A percentile compares a stretch with the other conserved stretches of the same genome.
phyloP scores from a whole-genome alignment of 2,888 invertebrate species.

The Xanthorhoe spadicearia region DNA sequence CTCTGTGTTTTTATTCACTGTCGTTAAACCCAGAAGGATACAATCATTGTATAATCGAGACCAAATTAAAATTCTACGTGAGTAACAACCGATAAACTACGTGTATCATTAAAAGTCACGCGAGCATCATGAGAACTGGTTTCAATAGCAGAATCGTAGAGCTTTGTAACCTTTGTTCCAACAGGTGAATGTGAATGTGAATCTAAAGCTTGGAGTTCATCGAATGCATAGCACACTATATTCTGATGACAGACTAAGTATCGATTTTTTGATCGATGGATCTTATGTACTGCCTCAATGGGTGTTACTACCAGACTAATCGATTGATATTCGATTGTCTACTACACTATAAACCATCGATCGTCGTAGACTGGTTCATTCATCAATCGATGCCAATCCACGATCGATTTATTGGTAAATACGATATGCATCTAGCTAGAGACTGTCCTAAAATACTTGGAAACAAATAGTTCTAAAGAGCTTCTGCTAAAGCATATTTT shows the following conservation, averaged over 20 bases:
- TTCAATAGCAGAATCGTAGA: constrained; percentile 21
- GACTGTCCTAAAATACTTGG: too few relatives aligned
- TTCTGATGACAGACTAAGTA: not conserved
- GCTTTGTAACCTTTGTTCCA: constrained; percentile 1
- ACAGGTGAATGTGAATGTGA: constrained; percentile 9
- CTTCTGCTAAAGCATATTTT: too few relatives aligned
- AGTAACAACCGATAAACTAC: constrained; percentile 20
- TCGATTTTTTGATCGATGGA: not conserved
- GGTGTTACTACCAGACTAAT: too few relatives aligned
- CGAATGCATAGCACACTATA: not conserved
- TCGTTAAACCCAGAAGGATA: not conserved
- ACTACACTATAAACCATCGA: too few relatives aligned
- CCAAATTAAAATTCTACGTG: constrained; percentile 15
- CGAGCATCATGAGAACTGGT: constrained; percentile 32
- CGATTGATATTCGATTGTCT: too few relatives aligned
- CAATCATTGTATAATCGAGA: constrained; percentile 10
- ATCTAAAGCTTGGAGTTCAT: not conserved
- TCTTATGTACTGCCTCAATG: not conserved
- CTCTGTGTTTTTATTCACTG: not conserved
- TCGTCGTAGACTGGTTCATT: too few relatives aligned
- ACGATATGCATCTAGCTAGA: too few relatives aligned
- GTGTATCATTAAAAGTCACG: constrained; percentile 27
- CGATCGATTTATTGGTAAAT: too few relatives aligned
- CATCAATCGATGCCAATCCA: too few relatives aligned
- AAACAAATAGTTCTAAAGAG: too few relatives aligned